Base-by-base conservation (phyloP, 23 tunicate species). In the Trididemnum nubilum region DNA sequence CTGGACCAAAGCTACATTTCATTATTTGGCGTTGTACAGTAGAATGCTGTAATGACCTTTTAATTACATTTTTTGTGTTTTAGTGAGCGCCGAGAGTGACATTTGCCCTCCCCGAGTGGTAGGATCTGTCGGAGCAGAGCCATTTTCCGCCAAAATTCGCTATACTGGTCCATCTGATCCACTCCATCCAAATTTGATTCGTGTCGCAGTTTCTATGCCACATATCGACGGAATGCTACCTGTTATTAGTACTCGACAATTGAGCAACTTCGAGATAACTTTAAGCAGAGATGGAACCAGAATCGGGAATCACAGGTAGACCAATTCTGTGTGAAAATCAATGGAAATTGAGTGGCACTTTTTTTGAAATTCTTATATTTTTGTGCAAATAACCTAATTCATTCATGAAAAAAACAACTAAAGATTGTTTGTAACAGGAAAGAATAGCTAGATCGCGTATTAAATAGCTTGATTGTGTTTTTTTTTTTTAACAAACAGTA, bases 161-260 rank as follows among this genome's bases (percentile, higher is more conserved):
- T 95, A 95, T 80, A 86, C 91, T 0, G 99, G 95, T 31, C 81
- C 92, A 0, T 71, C 82, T 2, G 95, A 95, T 52, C 59, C 80
- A 21, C 35, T 80, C 69, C 92, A 90, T 78, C 92, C 96, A 2
- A 95, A 95, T 76, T 76, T 86, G 38, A 81, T 95, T 82, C 88
- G 80, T 65, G 85, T 95, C 0, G 49, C 99, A 0, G 86, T 95
- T 7, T 75, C 92, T 27, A 86, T 95, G 86, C 99, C 99, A 3
- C 99, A 95, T 51, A 74, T 86, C 3, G 99, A 90, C 72, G 99
- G 99, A 33, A 90, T 95, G 95, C 79, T 95, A 22, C 99, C 99
- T 7, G 92, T 94, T 12, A 90, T 95, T 73, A 89, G 96, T 50
- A 95, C 99, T 30, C 44, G 91, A 32, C 89, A 90, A 65, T 80